Evolutionary conservation across 2,888 invertebrate genomes (phyloP).

Genomic region (Eledona agricola): DNA sequence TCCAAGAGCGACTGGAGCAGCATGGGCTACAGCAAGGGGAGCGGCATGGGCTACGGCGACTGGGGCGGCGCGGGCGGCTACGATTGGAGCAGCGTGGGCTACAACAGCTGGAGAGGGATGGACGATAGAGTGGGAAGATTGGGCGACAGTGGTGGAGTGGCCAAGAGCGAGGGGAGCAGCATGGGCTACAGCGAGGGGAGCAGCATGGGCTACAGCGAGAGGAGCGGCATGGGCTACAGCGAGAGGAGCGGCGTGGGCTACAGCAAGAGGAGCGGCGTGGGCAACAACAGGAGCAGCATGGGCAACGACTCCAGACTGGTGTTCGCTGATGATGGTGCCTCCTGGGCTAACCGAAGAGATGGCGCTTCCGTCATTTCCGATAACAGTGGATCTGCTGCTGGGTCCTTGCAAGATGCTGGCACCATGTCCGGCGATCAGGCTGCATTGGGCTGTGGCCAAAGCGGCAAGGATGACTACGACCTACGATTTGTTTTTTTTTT

Average conservation of each 20-base stretch:
- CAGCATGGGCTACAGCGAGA: conserved; percentile 26
- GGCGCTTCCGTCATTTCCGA: conserved; percentile 51
- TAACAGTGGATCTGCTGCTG: conserved; percentile 48
- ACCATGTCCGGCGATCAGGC: conserved; percentile 5
- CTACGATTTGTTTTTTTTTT: conserved; percentile 16
- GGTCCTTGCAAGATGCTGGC: conserved; percentile 51
- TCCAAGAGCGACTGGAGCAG: conserved; percentile 28
- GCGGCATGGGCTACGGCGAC: conserved; percentile 23
- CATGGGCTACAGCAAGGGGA: conserved; percentile 35
- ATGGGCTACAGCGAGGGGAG: conserved; percentile 29
- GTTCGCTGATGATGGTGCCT: conserved; percentile 46
- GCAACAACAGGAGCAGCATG: conserved; percentile 38
- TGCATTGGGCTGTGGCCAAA: conserved; percentile 33
- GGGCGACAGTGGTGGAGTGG: conserved; percentile 40
- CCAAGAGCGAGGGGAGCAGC: conserved; percentile 26
- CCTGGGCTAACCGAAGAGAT: conserved; percentile 51
- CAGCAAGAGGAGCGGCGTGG: conserved; percentile 21
- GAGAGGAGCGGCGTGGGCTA: conserved; percentile 33
- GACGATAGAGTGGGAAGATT: conserved; percentile 46
- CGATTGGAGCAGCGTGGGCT: conserved; percentile 40
- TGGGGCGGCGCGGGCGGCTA: conserved; percentile 42
- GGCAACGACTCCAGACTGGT: conserved; percentile 44
- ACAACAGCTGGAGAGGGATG: conserved; percentile 40
- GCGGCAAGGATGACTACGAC: conserved; percentile 27
- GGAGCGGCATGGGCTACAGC: conserved; percentile 38